Base-by-base conservation (phyloP, 2,797 vertebrate species). In the Gymnodraco acuticeps region DNA sequence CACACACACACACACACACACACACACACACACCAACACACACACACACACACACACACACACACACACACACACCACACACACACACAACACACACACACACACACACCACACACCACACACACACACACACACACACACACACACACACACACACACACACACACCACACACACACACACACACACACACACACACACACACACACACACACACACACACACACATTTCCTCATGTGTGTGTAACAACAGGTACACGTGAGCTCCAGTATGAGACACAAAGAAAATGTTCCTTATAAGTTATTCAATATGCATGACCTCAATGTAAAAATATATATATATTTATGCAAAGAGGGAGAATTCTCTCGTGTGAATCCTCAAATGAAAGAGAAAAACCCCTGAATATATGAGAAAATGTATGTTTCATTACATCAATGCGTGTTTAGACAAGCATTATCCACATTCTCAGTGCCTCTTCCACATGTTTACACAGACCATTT, bases 401-500 rank as follows among this genome's bases (percentile, higher is more conserved):
- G 17, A 56, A 56, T n/a, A 10, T n/a, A 13, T 23, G n/a, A 3
- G 23, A 41, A 51, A 19, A 60, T 64, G 7, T 0, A 17, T 10
- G 20, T 47, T 42, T 10, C 16, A 15, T 23, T 31, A 1, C 31
- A 62, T 62, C 10, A 27, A 56, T 42, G 33, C 4, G 52, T n/a
- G 53, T 64, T 73, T 55, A n/a, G 27, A 53, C 3, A 23, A 11
- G 4, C 19, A 19, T 23, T 23, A 59, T 56, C 54, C 51, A 45
- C 48, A 17, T 67, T 17, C 10, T 23, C 47, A 52, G 27, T 48
- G 43, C 27, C 56, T 19, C 47, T 77, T 55, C 64, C 70, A 63
- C 51, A 5, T 20, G 73, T 74, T 71, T 33, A 67, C 77, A 73
- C 73, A 13, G 53, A 33, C 33, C 31, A 13, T 73, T 64, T 76